Percentiles rank a stretch among this genome's conserved stretches.
Evolutionary conservation across 1,140 invertebrate genomes (phyloP).

Genomic region (Nymphalis io): DNA sequence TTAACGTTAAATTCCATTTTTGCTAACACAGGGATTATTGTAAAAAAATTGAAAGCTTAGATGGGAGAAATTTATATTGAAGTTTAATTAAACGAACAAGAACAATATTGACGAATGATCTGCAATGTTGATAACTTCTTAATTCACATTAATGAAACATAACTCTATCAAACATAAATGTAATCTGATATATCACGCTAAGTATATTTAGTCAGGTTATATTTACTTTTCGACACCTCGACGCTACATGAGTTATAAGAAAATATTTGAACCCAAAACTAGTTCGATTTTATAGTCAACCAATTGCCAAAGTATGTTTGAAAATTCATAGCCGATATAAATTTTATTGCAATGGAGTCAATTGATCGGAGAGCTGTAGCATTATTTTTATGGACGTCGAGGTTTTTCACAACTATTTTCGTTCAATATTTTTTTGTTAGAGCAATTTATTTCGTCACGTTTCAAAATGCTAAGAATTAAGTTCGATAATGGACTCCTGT

Average conservation of each 20-base stretch:
- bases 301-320: conserved; percentile 33
- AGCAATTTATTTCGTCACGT: conserved; percentile 27
- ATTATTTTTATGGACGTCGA: conserved; percentile 37
- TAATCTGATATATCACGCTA: background rate
- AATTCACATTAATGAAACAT: no score
- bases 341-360: conserved; percentile 38
- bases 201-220: conserved; percentile 4
- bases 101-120: background rate
- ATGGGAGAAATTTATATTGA: background rate
- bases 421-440: conserved; percentile 18
- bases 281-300: conserved; percentile 18
- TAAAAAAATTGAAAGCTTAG: conserved; percentile 26
- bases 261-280: conserved; percentile 31
- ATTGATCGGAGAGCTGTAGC: conserved; percentile 34
- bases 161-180: background rate
- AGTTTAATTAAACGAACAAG: conserved; percentile 11
- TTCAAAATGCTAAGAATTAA: conserved; percentile 26
- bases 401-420: conserved; percentile 34
- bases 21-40: conserved; percentile 13
- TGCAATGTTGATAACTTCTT: background rate
- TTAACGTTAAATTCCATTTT: conserved; percentile 13
- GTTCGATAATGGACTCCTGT: conserved; percentile 23
- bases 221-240: background rate
- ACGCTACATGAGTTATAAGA: conserved; percentile 1
- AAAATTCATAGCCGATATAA: conserved; percentile 39